Evolutionary conservation across 2,888 invertebrate species (phyloP), one percentile per base, ranked within the genome.

Genomic region (Thysanoteuthis rhombus): DNA sequence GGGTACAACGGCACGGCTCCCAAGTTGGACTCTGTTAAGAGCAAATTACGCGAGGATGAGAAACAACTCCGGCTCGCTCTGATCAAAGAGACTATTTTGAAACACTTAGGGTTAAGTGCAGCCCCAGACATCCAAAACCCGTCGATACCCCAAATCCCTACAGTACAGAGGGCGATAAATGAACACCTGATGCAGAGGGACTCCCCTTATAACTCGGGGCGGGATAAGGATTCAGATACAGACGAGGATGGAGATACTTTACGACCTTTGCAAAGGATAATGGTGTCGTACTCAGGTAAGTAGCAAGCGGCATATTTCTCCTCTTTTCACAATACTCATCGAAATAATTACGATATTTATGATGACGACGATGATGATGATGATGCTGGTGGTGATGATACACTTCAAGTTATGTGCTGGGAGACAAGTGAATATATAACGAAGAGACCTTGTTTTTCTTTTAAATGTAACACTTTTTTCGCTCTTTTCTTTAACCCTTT

Each of bases 181-280:
- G 40, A 75, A 89, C 58, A 75, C 39, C 28, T 39, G 40, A 95
- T 95, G 95, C 95, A 95, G 89, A 94, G 94, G 5, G 96, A 96
- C 90, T 94, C 95, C 4, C 96, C 96, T 28, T 94, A 95, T 92
- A 94, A 91, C 28, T 42, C 91, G 91, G 39, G 39, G 32, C 91
- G 91, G 39, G 42, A 91, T 42, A 40, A 91, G 91, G 91, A 91
- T 91, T 91, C 42, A 19, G 91, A 58, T 58, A 25, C 38, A 45
- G 92, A 92, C 32, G 42, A n/a, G n/a, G 47, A 47, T 58, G 92
- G 58, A 52, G 45, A 92, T 38, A 52, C 92, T 5, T 92, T 92
- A 47, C 52, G 58, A 45, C 47, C 47, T n/a, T n/a, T 92, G 45
- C 92, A 92, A 47, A 42, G 58, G 58, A 92, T 92, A 47, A 42